phyloP scores from a whole-genome alignment of 2,888 invertebrate species.

The Labia minor region DNA sequence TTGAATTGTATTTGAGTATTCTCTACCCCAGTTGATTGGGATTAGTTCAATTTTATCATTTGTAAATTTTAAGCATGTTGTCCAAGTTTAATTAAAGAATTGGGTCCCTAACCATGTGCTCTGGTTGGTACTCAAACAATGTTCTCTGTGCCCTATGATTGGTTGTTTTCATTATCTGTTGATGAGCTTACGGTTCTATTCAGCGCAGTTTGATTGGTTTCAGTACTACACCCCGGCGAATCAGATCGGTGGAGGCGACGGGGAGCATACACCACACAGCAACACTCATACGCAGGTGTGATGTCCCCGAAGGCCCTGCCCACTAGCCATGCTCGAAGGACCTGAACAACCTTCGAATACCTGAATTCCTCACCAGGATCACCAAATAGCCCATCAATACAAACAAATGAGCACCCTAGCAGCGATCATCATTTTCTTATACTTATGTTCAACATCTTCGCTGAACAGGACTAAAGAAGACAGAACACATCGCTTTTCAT shows the following conservation, averaged over 20 bases:
- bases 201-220: slow-evolving; percentile 35
- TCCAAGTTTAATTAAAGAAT: background rate
- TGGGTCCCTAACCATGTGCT: background rate
- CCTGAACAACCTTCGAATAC: slow-evolving; percentile 9
- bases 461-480: too few species aligned
- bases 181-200: background rate
- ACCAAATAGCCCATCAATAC: too few species aligned
- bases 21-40: too few species aligned
- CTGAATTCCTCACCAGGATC: background rate
- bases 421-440: too few species aligned
- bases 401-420: too few species aligned
- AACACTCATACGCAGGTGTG: slow-evolving; percentile 80
- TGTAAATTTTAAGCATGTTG: background rate
- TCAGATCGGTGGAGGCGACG: slow-evolving; percentile 58
- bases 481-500: too few species aligned
- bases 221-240: slow-evolving; percentile 77
- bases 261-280: slow-evolving; percentile 62
- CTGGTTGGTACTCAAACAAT: too few species aligned
- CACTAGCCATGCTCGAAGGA: slow-evolving; percentile 29
- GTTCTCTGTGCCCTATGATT: too few species aligned
- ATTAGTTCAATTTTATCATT: too few species aligned
- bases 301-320: slow-evolving; percentile 42
- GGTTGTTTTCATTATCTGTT: too few species aligned
- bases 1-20: too few species aligned
- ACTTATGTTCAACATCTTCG: too few species aligned